Conservation (phyloP, 2,888 invertebrate genomes). For the Spilosoma lubricipeda region DNA sequence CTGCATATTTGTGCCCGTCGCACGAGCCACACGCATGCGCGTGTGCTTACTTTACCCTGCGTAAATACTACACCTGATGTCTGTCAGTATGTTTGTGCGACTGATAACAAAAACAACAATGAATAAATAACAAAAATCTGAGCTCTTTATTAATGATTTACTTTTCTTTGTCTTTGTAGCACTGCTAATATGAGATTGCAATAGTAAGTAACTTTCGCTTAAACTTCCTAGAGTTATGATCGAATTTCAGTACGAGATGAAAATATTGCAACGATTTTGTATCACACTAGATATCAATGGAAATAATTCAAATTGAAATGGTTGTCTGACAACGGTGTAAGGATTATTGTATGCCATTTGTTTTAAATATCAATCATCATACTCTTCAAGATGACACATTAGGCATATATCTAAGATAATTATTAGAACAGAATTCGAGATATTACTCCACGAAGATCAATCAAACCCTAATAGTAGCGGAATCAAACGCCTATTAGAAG, state of each 20-base stretch:
- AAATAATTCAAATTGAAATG: no score
- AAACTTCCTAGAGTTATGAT: not conserved
- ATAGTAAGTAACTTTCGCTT: not conserved
- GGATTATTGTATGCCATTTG: not conserved
- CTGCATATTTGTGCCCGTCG: not conserved
- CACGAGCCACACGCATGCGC: not conserved
- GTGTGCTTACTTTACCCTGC: not conserved
- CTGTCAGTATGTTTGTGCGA: constrained; percentile 1
- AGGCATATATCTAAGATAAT: not conserved
- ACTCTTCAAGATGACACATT: not conserved
- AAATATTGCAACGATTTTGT: not conserved
- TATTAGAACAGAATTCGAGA: not conserved
- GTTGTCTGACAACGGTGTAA: not conserved
- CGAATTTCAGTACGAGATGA: not conserved
- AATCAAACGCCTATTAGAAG: constrained; percentile 5
- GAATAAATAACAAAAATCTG: not conserved
- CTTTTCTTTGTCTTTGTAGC: not conserved
- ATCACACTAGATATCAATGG: not conserved
- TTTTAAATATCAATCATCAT: not conserved
- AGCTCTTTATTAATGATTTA: not conserved
- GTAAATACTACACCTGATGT: not conserved
- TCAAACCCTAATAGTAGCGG: not conserved
- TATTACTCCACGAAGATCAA: constrained; percentile 5
- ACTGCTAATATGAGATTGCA: not conserved
- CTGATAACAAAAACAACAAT: constrained; percentile 2